Conservation (phyloP, 2,797 vertebrate genomes). For the Australoheros facetus region DNA sequence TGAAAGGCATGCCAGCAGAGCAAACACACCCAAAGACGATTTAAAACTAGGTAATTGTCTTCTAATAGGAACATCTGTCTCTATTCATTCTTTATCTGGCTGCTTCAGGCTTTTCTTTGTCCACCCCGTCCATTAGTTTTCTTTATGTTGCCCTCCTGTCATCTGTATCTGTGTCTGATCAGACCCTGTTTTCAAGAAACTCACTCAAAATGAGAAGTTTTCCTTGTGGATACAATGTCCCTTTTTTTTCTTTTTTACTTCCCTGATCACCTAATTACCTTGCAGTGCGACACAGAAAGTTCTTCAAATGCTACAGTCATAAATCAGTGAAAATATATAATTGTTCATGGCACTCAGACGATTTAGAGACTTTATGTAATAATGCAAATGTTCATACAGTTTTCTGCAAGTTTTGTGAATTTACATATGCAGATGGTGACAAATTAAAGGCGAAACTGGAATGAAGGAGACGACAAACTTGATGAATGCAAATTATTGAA, state of each 20-base stretch:
- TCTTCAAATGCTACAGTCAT: slow-evolving; percentile 31
- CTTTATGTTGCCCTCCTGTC: slow-evolving; percentile 31
- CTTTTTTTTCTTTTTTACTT: slow-evolving; percentile 1
- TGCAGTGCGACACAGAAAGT: slow-evolving; percentile 11
- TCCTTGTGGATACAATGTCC: slow-evolving; percentile 9
- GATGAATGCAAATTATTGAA: not conserved
- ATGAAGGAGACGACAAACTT: not conserved
- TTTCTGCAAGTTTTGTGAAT: slow-evolving; percentile 3
- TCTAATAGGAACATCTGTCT: slow-evolving; percentile 43
- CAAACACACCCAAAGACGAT: slow-evolving; percentile 5
- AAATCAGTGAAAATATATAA: slow-evolving; percentile 24
- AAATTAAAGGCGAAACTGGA: not conserved
- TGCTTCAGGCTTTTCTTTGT: slow-evolving; percentile 30
- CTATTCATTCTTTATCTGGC: slow-evolving; percentile 46
- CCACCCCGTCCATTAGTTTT: slow-evolving; percentile 42
- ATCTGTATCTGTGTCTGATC: slow-evolving; percentile 45
- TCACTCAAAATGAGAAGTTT: slow-evolving; percentile 26
- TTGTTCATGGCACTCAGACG: not conserved
- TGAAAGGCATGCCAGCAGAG: not conserved
- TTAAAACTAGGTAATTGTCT: slow-evolving; percentile 43
- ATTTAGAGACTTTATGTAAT: slow-evolving; percentile 2
- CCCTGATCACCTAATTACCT: slow-evolving; percentile 37
- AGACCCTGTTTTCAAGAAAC: slow-evolving; percentile 30
- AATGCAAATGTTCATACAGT: not conserved
- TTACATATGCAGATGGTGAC: not conserved